phyloP scores from a whole-genome alignment of 2,888 invertebrate genomes.

The Polylopha cassiicola region DNA sequence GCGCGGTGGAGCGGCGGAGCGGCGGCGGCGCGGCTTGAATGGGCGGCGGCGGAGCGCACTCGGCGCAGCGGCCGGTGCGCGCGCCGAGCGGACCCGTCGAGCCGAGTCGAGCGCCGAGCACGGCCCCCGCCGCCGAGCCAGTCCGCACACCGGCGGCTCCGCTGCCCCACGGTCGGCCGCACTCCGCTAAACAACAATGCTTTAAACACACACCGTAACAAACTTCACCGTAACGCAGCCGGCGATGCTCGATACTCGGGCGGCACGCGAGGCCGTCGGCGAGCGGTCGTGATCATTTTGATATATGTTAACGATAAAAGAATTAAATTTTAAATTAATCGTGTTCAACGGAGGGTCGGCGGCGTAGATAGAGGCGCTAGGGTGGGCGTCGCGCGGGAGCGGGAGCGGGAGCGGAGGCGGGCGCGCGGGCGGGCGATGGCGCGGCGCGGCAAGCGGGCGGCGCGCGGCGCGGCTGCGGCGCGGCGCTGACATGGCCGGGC shows the following conservation, averaged over 20 bases:
- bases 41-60: conserved; percentile 49
- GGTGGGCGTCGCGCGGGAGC: conserved; percentile 60
- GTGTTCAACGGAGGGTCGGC: conserved; percentile 61
- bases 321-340: conserved; percentile 59
- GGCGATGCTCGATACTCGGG: conserved; percentile 67
- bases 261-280: conserved; percentile 69
- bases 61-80: conserved; percentile 31
- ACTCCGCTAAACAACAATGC: conserved; percentile 75
- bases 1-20: conserved; percentile 11
- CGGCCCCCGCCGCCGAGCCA: conserved; percentile 55
- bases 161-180: conserved; percentile 77
- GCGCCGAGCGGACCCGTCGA: no score
- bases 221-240: conserved; percentile 55
- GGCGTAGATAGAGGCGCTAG: conserved; percentile 65
- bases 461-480: conserved; percentile 64
- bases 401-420: conserved; percentile 48
- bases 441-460: conserved; percentile 63
- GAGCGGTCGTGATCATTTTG: conserved; percentile 63
- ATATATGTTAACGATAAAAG: conserved; percentile 69
- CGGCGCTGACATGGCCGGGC: conserved; percentile 74
- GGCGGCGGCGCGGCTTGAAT: conserved; percentile 40
- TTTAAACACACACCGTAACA: conserved; percentile 68
- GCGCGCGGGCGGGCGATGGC: conserved; percentile 60
- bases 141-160: conserved; percentile 77
- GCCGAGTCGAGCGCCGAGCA: no score